phyloP scores from a whole-genome alignment of 2,888 invertebrate genomes.

The Uropetala carovei region DNA sequence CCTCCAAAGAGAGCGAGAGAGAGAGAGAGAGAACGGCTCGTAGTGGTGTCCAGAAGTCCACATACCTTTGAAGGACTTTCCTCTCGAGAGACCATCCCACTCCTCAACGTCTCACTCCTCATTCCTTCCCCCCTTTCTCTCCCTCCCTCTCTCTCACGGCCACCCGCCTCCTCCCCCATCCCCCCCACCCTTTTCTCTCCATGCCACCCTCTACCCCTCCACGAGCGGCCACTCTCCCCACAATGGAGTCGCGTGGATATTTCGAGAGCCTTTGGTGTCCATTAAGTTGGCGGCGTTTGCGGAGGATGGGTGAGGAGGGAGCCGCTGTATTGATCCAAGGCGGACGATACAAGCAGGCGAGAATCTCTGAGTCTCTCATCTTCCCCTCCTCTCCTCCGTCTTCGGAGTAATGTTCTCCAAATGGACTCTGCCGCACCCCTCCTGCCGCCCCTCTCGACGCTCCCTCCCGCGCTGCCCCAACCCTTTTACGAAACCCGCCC shows the following conservation, averaged over 20 bases:
- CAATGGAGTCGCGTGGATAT: conserved; percentile 14
- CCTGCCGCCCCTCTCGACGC: background rate
- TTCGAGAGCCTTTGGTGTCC: conserved; percentile 49
- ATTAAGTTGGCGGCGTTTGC: conserved; percentile 55
- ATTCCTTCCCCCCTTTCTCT: background rate
- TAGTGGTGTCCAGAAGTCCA: background rate
- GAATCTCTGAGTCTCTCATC: conserved; percentile 33
- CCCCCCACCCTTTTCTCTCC: background rate
- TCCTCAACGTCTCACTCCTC: background rate
- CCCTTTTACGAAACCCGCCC: background rate
- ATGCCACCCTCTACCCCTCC: background rate
- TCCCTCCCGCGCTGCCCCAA: background rate
- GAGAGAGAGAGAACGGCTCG: background rate
- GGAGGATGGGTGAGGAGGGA: conserved; percentile 37
- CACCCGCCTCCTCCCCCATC: background rate
- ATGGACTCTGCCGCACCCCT: conserved; percentile 22
- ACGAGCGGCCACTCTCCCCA: background rate
- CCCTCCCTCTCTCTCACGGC: background rate
- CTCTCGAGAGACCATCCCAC: background rate
- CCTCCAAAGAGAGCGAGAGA: background rate
- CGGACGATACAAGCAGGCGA: conserved; percentile 44
- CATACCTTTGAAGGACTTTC: background rate
- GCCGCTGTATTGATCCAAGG: conserved; percentile 54
- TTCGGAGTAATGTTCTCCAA: conserved; percentile 45
- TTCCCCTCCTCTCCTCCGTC: conserved; percentile 12